Evolutionary conservation across 2,113 vertebrate species (phyloP), one percentile per base, ranked within the genome.

Genomic region (Girardinichthys multiradiatus): DNA sequence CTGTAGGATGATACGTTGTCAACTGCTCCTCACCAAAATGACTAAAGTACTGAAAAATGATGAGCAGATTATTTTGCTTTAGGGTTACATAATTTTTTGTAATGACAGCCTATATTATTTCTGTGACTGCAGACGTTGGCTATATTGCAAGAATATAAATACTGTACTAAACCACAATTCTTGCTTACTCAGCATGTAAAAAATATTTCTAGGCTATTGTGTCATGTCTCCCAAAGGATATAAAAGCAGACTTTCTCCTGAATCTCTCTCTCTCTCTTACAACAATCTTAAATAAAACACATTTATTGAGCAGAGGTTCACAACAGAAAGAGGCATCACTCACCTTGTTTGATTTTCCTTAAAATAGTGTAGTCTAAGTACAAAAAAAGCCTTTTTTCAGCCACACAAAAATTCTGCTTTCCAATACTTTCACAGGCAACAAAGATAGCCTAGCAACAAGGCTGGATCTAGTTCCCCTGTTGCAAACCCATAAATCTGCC

Each of bases 41-140:
- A 69, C 72, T 68, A 70, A 67, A 74, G 24, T 27, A 74, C 24
- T 4, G 26, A 39, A 12, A 71, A 59, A 29, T 24, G 28, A 21
- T 59, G 7, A 62, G 60, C 3, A 37, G 62, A 79, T 45, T 19
- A 13, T 13, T 39, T 39, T 37, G 35, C 11, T 15, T 42, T 42
- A 33, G 31, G 31, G 14, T 42, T 45, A 17, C n/a, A 35, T 35
- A 35, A 26, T 57, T 7, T 29, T 42, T 42, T 72, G 30, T 64
- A 10, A 72, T 68, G 61, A 64, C 31, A 64, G 27, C 74, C 71
- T 37, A 42, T 57, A 61, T 35, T 57, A 37, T 72, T 2, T 1
- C 39, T 29, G 64, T 64, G 42, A 68, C 29, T 61, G 59, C 21
- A 15, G 13, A 0, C 21, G 9, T n/a, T 54, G 45, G 17, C 1